A percentile compares a stretch with the other conserved stretches of the same genome.
phyloP scores from a whole-genome alignment of 2,888 invertebrate species.

The Resseliella maxima region DNA sequence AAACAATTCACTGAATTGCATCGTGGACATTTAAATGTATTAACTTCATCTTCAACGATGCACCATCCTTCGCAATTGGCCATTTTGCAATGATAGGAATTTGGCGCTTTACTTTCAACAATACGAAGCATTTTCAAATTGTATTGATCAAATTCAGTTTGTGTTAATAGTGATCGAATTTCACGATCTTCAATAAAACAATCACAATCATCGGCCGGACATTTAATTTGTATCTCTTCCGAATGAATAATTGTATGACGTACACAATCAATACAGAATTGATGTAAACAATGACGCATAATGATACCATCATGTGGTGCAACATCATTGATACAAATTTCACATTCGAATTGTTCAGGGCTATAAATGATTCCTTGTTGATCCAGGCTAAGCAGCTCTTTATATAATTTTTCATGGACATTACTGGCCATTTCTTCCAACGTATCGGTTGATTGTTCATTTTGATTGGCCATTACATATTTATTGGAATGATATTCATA shows the following conservation, averaged over 20 bases:
- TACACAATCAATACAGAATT: constrained; percentile 82
- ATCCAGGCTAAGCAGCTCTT: constrained; percentile 77
- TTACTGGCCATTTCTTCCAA: background rate
- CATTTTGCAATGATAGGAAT: constrained; percentile 90
- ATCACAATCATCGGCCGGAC: constrained; percentile 86
- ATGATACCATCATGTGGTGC: constrained; percentile 77
- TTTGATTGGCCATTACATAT: background rate
- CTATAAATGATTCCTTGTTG: constrained; percentile 76
- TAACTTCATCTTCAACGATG: constrained; percentile 86
- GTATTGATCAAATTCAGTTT: constrained; percentile 82
- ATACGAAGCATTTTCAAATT: constrained; percentile 73
- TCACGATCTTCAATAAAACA: constrained; percentile 85
- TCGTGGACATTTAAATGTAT: constrained; percentile 85
- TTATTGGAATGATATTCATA: constrained; percentile 63
- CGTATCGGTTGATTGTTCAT: no score
- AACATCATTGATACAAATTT: constrained; percentile 81
- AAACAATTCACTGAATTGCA: constrained; percentile 85
- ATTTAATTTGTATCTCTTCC: constrained; percentile 82
- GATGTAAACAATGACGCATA: constrained; percentile 87
- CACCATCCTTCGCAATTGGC: constrained; percentile 92
- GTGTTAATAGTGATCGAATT: constrained; percentile 80
- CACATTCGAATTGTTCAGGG: constrained; percentile 84
- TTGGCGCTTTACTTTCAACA: constrained; percentile 83
- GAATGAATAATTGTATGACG: constrained; percentile 78
- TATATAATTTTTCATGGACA: constrained; percentile 43